A percentile compares a stretch with the other conserved stretches of the same genome.
These are phyloP conservation scores for Leptosomus discolor DNA, from an alignment of 2,113 vertebrate species.

Conservation along the genomic window DNA sequence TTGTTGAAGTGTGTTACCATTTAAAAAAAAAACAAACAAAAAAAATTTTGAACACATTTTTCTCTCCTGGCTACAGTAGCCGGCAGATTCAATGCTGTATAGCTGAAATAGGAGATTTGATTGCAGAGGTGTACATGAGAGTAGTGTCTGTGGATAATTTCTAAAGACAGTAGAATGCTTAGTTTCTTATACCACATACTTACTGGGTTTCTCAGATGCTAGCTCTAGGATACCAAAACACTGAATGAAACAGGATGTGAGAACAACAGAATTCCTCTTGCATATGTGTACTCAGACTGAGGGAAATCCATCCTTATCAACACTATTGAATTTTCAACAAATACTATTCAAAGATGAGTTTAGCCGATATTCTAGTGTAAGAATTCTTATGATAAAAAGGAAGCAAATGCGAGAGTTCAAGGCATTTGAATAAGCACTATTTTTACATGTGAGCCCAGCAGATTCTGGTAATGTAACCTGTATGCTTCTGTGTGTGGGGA, in stretches of 20 bases:
- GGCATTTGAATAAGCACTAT: neutral
- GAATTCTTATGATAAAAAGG: neutral
- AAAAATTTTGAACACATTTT: neutral
- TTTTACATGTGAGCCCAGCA: neutral
- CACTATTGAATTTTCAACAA: neutral
- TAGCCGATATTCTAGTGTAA: neutral
- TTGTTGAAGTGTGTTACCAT: conserved; percentile 40
- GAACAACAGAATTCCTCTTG: neutral
- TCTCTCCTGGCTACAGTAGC: conserved; percentile 13
- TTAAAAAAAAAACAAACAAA: neutral
- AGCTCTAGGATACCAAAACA: neutral
- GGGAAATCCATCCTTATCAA: neutral
- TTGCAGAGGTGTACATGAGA: neutral
- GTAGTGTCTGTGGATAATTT: neutral
- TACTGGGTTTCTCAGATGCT: neutral
- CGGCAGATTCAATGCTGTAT: neutral
- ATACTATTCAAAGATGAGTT: neutral
- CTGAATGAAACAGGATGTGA: neutral
- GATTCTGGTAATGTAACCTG: neutral
- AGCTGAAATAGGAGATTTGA: neutral
- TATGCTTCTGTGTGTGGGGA: neutral
- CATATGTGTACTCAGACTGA: neutral
- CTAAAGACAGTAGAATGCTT: neutral
- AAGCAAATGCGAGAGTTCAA: neutral
- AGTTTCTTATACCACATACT: neutral